Percentiles rank a stretch among this genome's conserved stretches.
Evolutionary conservation across 2,888 invertebrate genomes (phyloP).

Genomic region (Pasiphila rectangulata): DNA sequence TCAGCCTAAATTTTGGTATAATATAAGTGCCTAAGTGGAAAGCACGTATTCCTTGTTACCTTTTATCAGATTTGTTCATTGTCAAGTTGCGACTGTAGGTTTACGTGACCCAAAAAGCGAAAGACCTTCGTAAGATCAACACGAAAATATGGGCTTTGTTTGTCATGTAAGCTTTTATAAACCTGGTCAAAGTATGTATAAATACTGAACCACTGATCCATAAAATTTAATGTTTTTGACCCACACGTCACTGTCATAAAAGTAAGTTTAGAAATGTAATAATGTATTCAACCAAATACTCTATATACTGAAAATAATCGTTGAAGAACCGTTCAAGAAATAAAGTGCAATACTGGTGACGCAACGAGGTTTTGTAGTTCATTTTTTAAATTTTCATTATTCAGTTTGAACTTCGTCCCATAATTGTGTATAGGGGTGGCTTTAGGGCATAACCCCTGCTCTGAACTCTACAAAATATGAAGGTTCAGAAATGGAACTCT

Average conservation of each 20-base stretch:
- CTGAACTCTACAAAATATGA: too few relatives aligned
- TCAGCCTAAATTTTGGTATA: too few relatives aligned
- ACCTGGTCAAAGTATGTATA: background rate
- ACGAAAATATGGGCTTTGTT: conserved; percentile 5
- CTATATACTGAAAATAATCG: background rate
- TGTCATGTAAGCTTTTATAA: background rate
- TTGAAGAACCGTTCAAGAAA: background rate
- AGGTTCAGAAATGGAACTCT: too few relatives aligned
- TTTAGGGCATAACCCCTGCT: too few relatives aligned
- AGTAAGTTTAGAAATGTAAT: background rate
- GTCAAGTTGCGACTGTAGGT: conserved; percentile 24
- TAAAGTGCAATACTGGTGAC: too few relatives aligned
- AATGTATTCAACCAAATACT: too few relatives aligned
- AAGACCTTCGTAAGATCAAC: conserved; percentile 23
- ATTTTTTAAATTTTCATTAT: too few relatives aligned
- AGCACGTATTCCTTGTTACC: conserved; percentile 17
- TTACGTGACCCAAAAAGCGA: conserved; percentile 28
- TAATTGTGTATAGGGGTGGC: too few relatives aligned
- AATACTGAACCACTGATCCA: background rate
- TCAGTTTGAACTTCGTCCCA: too few relatives aligned
- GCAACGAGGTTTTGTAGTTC: too few relatives aligned
- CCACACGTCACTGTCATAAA: conserved; percentile 21
- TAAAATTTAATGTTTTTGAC: conserved; percentile 1
- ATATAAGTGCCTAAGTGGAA: too few relatives aligned
- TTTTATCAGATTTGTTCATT: conserved; percentile 31